Evolutionary conservation across 2,888 invertebrate species (phyloP).

Genomic region (Hydraecia micacea): DNA sequence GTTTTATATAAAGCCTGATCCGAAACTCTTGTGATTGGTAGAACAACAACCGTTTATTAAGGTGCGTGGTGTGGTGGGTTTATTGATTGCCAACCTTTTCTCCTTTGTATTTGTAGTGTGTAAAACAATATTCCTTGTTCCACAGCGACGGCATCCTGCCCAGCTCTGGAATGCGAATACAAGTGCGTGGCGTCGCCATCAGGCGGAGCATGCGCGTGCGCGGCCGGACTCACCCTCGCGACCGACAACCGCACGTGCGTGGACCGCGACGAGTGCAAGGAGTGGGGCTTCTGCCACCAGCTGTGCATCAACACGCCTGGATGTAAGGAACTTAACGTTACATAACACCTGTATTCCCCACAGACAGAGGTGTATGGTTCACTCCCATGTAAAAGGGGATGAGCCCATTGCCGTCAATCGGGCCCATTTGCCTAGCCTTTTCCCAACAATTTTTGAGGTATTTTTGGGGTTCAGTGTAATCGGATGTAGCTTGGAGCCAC

Average conservation of each 20-base stretch:
- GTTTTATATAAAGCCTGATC: neutral
- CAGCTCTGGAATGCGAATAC: slow-evolving; percentile 96
- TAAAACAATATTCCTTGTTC: neutral
- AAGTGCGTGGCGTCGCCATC: slow-evolving; percentile 97
- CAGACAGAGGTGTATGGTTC: slow-evolving; percentile 37
- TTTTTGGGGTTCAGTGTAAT: neutral
- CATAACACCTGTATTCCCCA: neutral
- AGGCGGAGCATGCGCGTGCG: slow-evolving; percentile 97
- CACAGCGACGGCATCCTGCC: slow-evolving; percentile 95
- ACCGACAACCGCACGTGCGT: slow-evolving; percentile 96
- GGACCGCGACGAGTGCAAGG: slow-evolving; percentile 97
- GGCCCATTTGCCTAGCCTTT: neutral
- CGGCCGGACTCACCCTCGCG: slow-evolving; percentile 95
- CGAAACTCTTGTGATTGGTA: neutral
- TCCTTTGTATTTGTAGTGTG: neutral
- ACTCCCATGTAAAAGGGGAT: neutral
- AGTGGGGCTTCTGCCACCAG: slow-evolving; percentile 99
- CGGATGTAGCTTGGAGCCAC: neutral
- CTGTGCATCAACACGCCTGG: slow-evolving; percentile 96
- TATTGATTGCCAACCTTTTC: neutral
- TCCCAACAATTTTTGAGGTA: neutral
- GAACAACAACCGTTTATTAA: neutral
- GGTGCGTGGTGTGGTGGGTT: neutral
- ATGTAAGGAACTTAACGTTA: slow-evolving; percentile 74
- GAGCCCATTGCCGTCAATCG: too few species aligned